phyloP scores from a whole-genome alignment of 2,113 vertebrate genomes.

The Planiliza haematocheilus region DNA sequence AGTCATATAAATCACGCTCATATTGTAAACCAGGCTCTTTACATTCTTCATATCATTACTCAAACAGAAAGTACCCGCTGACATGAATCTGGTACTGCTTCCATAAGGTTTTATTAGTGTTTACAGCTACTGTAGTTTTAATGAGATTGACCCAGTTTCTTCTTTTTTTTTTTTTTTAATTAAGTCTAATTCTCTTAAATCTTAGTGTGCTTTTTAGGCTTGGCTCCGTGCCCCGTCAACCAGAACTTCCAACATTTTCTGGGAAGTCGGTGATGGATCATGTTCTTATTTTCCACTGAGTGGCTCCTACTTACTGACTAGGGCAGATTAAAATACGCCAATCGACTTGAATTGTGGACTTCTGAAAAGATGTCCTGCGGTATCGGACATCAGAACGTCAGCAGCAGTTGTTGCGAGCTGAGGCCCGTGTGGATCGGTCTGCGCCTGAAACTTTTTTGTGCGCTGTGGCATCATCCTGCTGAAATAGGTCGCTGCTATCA shows the following conservation, averaged over 20 bases:
- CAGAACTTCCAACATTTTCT: not conserved
- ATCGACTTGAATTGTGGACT: too few relatives aligned
- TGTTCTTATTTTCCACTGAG: not conserved
- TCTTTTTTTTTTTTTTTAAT: not conserved
- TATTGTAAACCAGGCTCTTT: slow-evolving; percentile 20
- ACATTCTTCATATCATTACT: not conserved
- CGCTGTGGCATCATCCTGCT: too few relatives aligned
- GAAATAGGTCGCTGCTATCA: too few relatives aligned
- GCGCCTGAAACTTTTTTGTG: too few relatives aligned
- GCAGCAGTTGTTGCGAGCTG: too few relatives aligned
- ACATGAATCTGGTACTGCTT: not conserved
- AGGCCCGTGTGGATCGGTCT: too few relatives aligned
- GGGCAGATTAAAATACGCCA: not conserved
- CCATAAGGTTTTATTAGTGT: slow-evolving; percentile 9
- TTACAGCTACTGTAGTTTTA: slow-evolving; percentile 20
- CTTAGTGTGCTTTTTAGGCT: not conserved
- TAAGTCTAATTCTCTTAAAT: slow-evolving; percentile 8
- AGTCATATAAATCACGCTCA: slow-evolving; percentile 12
- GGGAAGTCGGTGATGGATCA: slow-evolving; percentile 17
- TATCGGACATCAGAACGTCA: too few relatives aligned
- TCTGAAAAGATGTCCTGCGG: too few relatives aligned
- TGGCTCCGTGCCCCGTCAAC: not conserved
- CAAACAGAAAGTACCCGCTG: slow-evolving; percentile 6
- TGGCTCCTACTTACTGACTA: not conserved
- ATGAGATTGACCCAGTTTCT: slow-evolving; percentile 8